These are phyloP conservation scores for Pristionchus japonicus DNA, from an alignment of 2,888 invertebrate species.

Conservation along the genomic window DNA sequence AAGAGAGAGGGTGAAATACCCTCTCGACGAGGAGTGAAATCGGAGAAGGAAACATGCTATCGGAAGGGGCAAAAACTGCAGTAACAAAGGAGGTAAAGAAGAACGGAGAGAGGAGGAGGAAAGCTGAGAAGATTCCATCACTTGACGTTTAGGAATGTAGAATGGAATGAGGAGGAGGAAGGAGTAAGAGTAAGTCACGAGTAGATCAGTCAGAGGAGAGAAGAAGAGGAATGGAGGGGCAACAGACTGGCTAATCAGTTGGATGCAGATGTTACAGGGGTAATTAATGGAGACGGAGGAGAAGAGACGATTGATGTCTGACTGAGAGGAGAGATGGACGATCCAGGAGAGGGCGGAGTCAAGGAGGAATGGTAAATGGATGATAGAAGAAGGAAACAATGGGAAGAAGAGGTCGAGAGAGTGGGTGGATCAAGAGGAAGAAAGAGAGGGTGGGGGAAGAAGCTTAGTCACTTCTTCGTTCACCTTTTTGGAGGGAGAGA, in stretches of 20 bases:
- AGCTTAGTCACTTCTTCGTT: conserved; percentile 32
- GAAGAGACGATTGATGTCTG: not conserved
- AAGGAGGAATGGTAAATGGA: not conserved
- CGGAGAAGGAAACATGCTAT: conserved; percentile 10
- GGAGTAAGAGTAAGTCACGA: conserved; percentile 8
- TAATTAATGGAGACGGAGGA: not conserved
- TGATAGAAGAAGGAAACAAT: conserved; percentile 25
- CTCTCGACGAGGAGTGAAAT: not conserved
- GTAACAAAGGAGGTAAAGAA: not conserved
- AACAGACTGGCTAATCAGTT: not conserved
- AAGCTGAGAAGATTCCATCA: not conserved
- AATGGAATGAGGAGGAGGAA: not conserved
- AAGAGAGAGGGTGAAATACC: not conserved
- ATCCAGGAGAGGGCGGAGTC: not conserved
- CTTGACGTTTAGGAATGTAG: not conserved
- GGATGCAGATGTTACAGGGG: not conserved
- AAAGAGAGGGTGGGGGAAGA: not conserved
- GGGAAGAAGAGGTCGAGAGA: conserved; percentile 20
- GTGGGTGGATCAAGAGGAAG: not conserved
- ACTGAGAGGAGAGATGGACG: not conserved
- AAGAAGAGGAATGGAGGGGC: not conserved
- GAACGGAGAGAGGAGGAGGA: not conserved
- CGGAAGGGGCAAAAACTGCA: conserved; percentile 1
- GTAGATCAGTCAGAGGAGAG: not conserved
- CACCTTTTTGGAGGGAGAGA: conserved; percentile 6